phyloP scores from a whole-genome alignment of 2,113 vertebrate genomes.

The Toxotes jaculatrix region DNA sequence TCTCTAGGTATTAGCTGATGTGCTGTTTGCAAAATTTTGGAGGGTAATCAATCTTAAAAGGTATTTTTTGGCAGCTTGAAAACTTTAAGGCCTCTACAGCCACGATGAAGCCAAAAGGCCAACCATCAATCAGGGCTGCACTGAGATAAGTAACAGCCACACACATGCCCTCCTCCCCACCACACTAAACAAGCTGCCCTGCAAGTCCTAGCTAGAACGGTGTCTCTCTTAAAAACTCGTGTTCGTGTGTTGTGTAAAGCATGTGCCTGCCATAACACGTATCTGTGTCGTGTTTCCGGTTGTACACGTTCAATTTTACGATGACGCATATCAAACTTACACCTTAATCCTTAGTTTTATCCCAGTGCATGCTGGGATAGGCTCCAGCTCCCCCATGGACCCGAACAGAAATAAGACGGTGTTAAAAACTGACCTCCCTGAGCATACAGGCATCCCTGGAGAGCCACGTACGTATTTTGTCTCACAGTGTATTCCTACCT shows the following conservation, averaged over 20 bases:
- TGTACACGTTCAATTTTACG: neutral
- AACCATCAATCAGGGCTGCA: conserved; percentile 7
- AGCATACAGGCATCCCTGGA: neutral
- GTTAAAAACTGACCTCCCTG: neutral
- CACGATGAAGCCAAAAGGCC: neutral
- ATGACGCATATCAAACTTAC: conserved; percentile 15
- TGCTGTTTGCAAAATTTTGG: too few species aligned
- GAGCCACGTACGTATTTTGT: neutral
- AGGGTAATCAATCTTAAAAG: too few species aligned
- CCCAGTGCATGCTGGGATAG: conserved; percentile 9
- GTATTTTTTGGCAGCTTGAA: neutral
- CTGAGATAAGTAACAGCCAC: neutral
- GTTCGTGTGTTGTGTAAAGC: neutral
- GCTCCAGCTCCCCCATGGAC: neutral
- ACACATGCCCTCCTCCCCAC: neutral
- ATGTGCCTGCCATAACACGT: conserved; percentile 43
- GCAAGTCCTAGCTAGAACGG: conserved; percentile 53
- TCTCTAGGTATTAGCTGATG: too few species aligned
- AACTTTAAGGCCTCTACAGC: neutral
- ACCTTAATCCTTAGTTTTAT: neutral
- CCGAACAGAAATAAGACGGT: neutral
- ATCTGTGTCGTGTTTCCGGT: conserved; percentile 23
- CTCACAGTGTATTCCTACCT: conserved; percentile 50
- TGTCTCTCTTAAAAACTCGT: neutral
- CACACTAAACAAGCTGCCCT: conserved; percentile 1